Evolutionary conservation across 2,888 invertebrate species (phyloP), one percentile per base, ranked within the genome.

Genomic region (Ophion ellenae): DNA sequence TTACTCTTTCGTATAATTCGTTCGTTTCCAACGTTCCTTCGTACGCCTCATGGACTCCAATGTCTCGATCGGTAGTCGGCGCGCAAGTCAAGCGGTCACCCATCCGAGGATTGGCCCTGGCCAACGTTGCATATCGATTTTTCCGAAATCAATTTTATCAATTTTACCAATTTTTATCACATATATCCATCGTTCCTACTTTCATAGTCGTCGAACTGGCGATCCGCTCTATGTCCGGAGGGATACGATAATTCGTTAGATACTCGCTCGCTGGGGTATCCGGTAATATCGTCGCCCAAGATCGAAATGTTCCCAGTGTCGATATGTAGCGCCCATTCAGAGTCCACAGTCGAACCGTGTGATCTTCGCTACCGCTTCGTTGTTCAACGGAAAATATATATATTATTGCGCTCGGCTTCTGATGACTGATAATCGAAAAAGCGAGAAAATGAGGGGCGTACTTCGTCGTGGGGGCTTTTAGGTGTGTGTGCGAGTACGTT

Each of bases 191-290:
- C 40, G 5, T 40, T 75, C 32, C 10, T 92, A 97, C 97, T 94
- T 97, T 96, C 78, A 97, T 95, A 0, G 97, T 97, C 28, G 97
- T 97, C 75, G 96, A 97, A 90, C 97, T 97, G 86, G 96, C 97
- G 36, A 96, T 95, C 92, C 97, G 96, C 88, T 95, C 95, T 10
- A 98, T 95, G 92, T 98, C 98, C 0, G 96, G 96, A 5, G 98
- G 98, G 87, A 96, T 94, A 59, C 95, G 95, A 89, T 94, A 95
- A n/a, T 94, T 91, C 10, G 84, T 84, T 45, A 95, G 94, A n/a
- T 94, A 93, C 7, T 92, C 91, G 69, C 93, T 92, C 7, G 94
- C 93, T n/a, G 95, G 94, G 2, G 95, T 94, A 61, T 93, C 91
- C 28, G 92, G 90, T 11, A 92, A 85, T 53, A 96, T 89, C 63